Base-by-base conservation (phyloP, 2,113 vertebrate species). In the Xiphias gladius region DNA sequence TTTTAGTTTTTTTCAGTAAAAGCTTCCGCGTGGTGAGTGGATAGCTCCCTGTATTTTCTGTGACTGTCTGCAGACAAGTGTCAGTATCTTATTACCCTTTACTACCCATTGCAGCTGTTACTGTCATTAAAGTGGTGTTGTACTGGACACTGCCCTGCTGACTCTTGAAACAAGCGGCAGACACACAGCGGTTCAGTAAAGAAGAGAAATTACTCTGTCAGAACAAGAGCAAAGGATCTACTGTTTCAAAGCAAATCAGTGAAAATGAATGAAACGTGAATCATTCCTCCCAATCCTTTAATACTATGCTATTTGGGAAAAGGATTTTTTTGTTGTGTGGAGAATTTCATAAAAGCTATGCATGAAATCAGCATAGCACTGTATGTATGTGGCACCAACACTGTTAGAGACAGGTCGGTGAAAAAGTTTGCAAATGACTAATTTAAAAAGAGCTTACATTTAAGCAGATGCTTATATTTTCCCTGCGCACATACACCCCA, bases 141-240 rank as follows among this genome's bases (percentile, higher is more conserved):
- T 71, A 41, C 9, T 8, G 7, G 52, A 75, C 37, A 50, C 20
- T 12, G 19, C 12, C 24, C 58, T 2, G 58, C 19, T 54, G 30
- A 75, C 50, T 65, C 58, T 41, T 22, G 37, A 57, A 71, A 43
- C 7, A 50, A 32, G 41, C 20, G 17, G 35, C 37, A 50, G 75
- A 48, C 16, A 48, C 14, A 50, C 12, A 10, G 26, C 7, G 24
- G 30, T 16, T 2, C 13, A 71, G 57, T 4, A 14, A 2, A 24
- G 58, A 63, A 12, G 26, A 70, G 14, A 14, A 30, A 19, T 43
- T 64, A 19, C 46, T 43, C n/a, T 54, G 35, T 26, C 6, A 63
- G 7, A 30, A 11, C 57, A 24, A 54, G 46, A 57, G 50, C 22
- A 26, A 58, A n/a, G 13, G 48, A 43, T 28, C 5, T 28, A 46